A percentile compares a stretch with the other conserved stretches of the same genome.
Conservation (phyloP, 2,888 invertebrate genomes). For the Tromatobia lineatoria region DNA sequence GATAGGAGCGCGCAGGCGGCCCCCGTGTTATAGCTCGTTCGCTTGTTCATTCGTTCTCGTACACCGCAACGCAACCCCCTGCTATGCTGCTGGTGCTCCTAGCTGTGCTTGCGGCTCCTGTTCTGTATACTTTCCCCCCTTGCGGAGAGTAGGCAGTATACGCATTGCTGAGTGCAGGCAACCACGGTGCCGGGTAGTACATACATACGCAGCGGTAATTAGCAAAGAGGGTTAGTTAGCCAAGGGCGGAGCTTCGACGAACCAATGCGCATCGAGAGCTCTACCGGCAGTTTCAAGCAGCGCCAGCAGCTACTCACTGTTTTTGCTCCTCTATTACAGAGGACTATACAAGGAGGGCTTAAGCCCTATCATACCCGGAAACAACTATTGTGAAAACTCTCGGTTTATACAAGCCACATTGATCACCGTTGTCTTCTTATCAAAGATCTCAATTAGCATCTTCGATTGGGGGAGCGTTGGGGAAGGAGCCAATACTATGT, state of each 20-base stretch:
- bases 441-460: neutral
- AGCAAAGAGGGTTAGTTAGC: slow-evolving; percentile 82
- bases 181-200: slow-evolving; percentile 62
- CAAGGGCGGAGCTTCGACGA: slow-evolving; percentile 80
- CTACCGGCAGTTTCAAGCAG: slow-evolving; percentile 8
- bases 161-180: slow-evolving; percentile 47
- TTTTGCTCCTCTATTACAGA: neutral
- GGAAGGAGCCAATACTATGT: too few relatives aligned
- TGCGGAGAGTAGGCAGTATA: slow-evolving; percentile 7
- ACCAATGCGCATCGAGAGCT: slow-evolving; percentile 77
- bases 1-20: slow-evolving; percentile 67
- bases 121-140: slow-evolving; percentile 58
- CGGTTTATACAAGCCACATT: neutral
- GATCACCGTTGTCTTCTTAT: neutral
- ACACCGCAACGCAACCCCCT: slow-evolving; percentile 61
- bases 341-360: neutral
- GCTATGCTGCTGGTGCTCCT: slow-evolving; percentile 57
- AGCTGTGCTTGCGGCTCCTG: slow-evolving; percentile 59
- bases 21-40: slow-evolving; percentile 58
- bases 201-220: slow-evolving; percentile 79
- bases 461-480: neutral
- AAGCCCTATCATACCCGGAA: slow-evolving; percentile 2
- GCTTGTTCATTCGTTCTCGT: slow-evolving; percentile 68
- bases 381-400: neutral
- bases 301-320: neutral